Evolutionary conservation across 2,113 vertebrate genomes (phyloP).

Genomic region (Cyanoderma ruficeps): DNA sequence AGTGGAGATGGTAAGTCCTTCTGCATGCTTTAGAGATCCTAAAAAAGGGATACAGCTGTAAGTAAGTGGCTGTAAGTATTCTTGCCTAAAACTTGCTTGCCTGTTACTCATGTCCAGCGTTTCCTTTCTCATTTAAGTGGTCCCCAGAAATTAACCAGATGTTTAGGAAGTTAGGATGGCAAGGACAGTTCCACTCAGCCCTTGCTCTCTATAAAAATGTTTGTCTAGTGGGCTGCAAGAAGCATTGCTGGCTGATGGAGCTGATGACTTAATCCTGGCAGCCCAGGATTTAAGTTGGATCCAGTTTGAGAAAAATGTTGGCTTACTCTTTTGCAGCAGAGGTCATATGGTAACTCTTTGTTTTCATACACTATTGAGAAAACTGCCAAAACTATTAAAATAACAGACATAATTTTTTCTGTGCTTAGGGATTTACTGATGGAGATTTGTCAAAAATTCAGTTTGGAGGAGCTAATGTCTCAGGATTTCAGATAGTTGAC

Average conservation of each 20-base stretch:
- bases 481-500: constrained; percentile 98
- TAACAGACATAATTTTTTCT: constrained; percentile 23
- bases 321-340: neutral
- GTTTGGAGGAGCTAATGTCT: constrained; percentile 97
- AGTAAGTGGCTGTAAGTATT: neutral
- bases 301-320: neutral
- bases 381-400: neutral
- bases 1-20: neutral
- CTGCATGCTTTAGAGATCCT: neutral
- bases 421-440: constrained; percentile 91
- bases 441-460: constrained; percentile 98
- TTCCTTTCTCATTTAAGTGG: neutral
- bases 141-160: neutral
- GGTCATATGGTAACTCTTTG: neutral
- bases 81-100: neutral
- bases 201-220: neutral
- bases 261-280: neutral
- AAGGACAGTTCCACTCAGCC: neutral
- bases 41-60: neutral
- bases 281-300: neutral
- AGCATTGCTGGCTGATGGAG: neutral
- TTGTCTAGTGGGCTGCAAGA: neutral
- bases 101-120: neutral
- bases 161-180: neutral
- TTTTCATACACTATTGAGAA: neutral